Conservation (phyloP, 2,888 invertebrate genomes). For the Tipula lateralis region DNA sequence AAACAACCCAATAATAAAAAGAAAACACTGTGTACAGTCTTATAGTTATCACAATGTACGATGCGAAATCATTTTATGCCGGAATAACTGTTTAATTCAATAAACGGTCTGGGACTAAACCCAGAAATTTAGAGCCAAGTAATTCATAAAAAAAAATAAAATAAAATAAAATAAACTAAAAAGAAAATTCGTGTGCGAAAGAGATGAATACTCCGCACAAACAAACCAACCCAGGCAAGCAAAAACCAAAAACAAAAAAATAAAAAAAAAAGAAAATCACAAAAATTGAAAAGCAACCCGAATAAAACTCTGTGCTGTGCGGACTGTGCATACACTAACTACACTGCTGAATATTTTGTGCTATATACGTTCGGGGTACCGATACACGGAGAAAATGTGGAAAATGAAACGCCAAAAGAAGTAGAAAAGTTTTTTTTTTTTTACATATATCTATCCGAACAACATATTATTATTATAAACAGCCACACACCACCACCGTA, state of each 20-base stretch:
- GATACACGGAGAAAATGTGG: constrained; percentile 6
- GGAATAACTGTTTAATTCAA: constrained; percentile 32
- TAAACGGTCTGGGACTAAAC: constrained; percentile 33
- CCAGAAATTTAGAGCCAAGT: constrained; percentile 30
- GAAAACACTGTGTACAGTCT: neutral
- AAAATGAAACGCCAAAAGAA: neutral
- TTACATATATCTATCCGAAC: neutral
- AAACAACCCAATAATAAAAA: no score
- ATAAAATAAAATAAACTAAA: neutral
- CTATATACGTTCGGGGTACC: neutral
- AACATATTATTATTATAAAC: neutral
- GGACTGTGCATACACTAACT: neutral
- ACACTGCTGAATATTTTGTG: neutral
- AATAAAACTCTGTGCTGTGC: neutral
- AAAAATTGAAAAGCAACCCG: neutral
- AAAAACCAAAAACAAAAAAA: no score
- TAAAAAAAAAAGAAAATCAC: no score
- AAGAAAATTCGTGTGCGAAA: constrained; percentile 20
- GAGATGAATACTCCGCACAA: neutral
- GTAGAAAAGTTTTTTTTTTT: neutral
- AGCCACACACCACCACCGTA: neutral
- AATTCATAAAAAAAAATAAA: neutral
- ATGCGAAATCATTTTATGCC: constrained; percentile 6
- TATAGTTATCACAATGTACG: neutral
- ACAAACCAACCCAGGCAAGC: constrained; percentile 6